These are phyloP conservation scores for Pasiphila rectangulata DNA, from an alignment of 2,888 invertebrate genomes.

Conservation along the genomic window DNA sequence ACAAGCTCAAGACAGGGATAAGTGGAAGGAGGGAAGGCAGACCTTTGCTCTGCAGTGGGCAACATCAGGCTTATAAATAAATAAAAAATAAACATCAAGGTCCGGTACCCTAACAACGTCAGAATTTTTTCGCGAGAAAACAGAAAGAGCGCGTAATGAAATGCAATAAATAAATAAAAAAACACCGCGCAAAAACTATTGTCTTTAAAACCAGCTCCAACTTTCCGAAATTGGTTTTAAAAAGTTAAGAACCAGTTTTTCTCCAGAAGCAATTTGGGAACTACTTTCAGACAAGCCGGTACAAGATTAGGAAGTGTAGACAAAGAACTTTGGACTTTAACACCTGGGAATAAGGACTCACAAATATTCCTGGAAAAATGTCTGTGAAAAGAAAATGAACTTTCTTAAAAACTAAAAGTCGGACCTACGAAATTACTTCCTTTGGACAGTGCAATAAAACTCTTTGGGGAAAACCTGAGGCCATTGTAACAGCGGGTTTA, in stretches of 20 bases:
- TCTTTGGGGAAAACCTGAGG: slow-evolving; percentile 64
- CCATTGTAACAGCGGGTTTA: slow-evolving; percentile 36
- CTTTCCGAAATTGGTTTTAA: slow-evolving; percentile 32
- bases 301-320: slow-evolving; percentile 25
- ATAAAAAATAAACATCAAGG: too few relatives aligned
- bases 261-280: slow-evolving; percentile 31
- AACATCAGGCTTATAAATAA: too few relatives aligned
- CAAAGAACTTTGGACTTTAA: slow-evolving; percentile 16
- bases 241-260: slow-evolving; percentile 32
- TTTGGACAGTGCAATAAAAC: slow-evolving; percentile 78
- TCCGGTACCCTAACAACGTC: too few relatives aligned
- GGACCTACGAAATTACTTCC: slow-evolving; percentile 80
- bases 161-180: too few relatives aligned
- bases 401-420: slow-evolving; percentile 79
- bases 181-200: slow-evolving; percentile 14
- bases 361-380: slow-evolving; percentile 60
- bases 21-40: too few relatives aligned
- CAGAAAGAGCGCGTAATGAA: too few relatives aligned
- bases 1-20: too few relatives aligned
- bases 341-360: slow-evolving; percentile 14
- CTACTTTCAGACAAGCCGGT: slow-evolving; percentile 1
- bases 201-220: slow-evolving; percentile 26
- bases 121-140: too few relatives aligned
- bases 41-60: too few relatives aligned
- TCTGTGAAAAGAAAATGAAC: slow-evolving; percentile 69